phyloP scores from a whole-genome alignment of 37 sponge, comb jelly and placozoan genomes.

The Mnemiopsis leidyi region DNA sequence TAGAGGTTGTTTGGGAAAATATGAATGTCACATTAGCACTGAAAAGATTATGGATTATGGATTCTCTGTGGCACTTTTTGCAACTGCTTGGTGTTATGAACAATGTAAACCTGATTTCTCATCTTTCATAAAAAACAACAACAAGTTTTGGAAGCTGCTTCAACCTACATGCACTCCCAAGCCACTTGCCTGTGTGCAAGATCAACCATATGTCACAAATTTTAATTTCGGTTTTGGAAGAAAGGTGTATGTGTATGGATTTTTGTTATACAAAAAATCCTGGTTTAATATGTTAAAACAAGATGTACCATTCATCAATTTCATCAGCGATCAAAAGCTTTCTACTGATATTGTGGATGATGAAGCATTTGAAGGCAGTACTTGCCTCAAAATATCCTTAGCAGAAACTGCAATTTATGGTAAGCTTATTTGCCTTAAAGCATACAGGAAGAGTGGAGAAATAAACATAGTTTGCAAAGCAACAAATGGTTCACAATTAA shows the following conservation, averaged over 20 bases:
- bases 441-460: background rate
- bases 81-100: conserved; percentile 98
- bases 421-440: background rate
- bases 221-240: conserved; percentile 43
- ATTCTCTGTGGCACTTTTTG: conserved; percentile 93
- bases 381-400: background rate
- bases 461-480: background rate
- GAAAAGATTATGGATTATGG: conserved; percentile 70
- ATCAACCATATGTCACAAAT: background rate
- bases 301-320: background rate
- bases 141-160: conserved; percentile 73
- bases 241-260: background rate
- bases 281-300: conserved; percentile 46
- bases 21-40: background rate
- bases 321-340: background rate
- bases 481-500: background rate
- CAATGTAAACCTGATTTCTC: conserved; percentile 75
- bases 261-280: background rate
- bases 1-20: conserved; percentile 73
- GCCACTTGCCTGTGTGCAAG: background rate
- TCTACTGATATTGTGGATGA: background rate
- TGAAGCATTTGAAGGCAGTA: conserved; percentile 31
- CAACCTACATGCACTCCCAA: conserved; percentile 45
- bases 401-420: background rate
- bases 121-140: conserved; percentile 70